Evolutionary conservation across 92 coral and sea anemone species (phyloP), one percentile per base, ranked within the genome.

Genomic region (Phenganax subtilis): DNA sequence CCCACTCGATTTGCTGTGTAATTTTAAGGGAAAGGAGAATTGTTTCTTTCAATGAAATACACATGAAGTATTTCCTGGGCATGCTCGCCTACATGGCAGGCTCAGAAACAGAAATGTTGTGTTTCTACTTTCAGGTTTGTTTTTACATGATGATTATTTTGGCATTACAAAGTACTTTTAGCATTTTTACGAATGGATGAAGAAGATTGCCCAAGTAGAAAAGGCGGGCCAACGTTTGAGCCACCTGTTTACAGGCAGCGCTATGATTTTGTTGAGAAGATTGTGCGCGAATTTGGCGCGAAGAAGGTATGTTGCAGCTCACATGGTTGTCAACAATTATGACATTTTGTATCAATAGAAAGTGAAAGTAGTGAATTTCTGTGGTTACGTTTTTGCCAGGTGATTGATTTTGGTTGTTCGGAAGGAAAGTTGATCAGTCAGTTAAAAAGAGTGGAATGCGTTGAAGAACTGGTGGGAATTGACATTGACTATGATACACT

Each of bases 181-280:
- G 9, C 31, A 25, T 75, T 55, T 75, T 59, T 17, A 59, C 28
- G 17, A 16, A 79, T 79, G 83, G 83, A 79, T 28, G 83, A 79
- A 52, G 83, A 79, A 8, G 83, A 79, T 64, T 15, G 83, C 9
- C 73, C 37, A 52, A 52, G 11, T 27, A 54, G 81, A 76, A 51
- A 31, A 10, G 73, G 61, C 47, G 88, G 90, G 17, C 93, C 91
- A 54, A 87, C 72, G 9, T 96, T 96, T 83, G 82, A 88, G 68
- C 99, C 99, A 15, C 99, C 99, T 54, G 99, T 96, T 44, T 96
- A 96, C 85, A 88, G 91, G 52, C 99, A 91, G 67, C 86, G 99
- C 66, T 96, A 96, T 62, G 75, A 82, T 60, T 87, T 86, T 28
- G 99, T 96, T 59, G 85, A 83, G 59, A 90, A 90, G 80, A 74